Evolutionary conservation across 2,888 invertebrate species (phyloP).

Genomic region (Callimorpha dominula): DNA sequence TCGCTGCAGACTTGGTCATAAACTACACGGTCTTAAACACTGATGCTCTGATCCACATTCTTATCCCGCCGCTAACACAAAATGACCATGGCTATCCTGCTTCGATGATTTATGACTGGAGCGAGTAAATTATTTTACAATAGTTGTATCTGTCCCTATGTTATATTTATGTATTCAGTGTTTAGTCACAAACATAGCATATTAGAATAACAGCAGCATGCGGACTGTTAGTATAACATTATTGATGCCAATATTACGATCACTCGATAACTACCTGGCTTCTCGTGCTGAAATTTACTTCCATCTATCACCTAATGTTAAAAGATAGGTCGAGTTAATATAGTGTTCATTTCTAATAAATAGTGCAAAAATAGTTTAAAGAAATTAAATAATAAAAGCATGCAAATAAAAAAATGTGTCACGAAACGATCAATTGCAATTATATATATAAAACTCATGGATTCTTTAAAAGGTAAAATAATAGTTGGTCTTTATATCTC

Average conservation of each 20-base stretch:
- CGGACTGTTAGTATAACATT: slow-evolving; percentile 25
- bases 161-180: not conserved
- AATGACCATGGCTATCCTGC: not conserved
- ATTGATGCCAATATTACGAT: slow-evolving; percentile 40
- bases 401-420: slow-evolving; percentile 19
- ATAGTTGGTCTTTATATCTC: not conserved
- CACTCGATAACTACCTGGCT: slow-evolving; percentile 66
- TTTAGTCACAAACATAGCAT: slow-evolving; percentile 18
- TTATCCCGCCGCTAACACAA: not conserved
- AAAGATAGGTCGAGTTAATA: slow-evolving; percentile 59
- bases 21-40: not conserved
- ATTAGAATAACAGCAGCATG: slow-evolving; percentile 43
- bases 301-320: slow-evolving; percentile 73
- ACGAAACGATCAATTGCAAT: slow-evolving; percentile 10
- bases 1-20: not conserved
- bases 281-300: slow-evolving; percentile 64
- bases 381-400: slow-evolving; percentile 21
- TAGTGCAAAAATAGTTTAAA: slow-evolving; percentile 25
- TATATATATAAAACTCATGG: not conserved
- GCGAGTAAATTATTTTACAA: too few species aligned
- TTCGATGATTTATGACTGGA: not conserved
- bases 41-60: not conserved
- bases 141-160: not conserved
- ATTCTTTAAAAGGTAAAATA: not conserved
- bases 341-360: slow-evolving; percentile 21